phyloP scores from a whole-genome alignment of 2,888 invertebrate genomes.

The Chalcis sispes region DNA sequence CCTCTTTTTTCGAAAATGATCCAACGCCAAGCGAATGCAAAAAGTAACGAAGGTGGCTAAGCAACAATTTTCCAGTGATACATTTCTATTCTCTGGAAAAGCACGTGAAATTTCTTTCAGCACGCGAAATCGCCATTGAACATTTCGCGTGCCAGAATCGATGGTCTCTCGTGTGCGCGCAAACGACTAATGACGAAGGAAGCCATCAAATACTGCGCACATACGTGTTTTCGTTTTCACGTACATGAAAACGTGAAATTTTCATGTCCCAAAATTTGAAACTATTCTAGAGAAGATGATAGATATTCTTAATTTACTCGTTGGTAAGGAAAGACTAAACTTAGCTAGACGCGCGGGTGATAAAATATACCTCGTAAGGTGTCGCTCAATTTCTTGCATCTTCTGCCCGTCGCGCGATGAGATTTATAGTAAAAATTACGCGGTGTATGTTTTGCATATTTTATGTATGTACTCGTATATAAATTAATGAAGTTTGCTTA shows the following conservation, averaged over 20 bases:
- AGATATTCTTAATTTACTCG: constrained; percentile 70
- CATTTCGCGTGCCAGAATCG: constrained; percentile 62
- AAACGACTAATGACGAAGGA: constrained; percentile 62
- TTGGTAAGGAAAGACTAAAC: constrained; percentile 22
- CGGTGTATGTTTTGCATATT: no score
- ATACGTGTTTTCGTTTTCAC: constrained; percentile 35
- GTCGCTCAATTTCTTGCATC: constrained; percentile 31
- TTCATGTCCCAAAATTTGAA: constrained; percentile 55
- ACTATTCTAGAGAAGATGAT: constrained; percentile 67
- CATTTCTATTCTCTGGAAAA: background rate
- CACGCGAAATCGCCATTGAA: constrained; percentile 36
- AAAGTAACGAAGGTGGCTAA: background rate
- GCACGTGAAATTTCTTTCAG: background rate
- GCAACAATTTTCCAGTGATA: background rate
- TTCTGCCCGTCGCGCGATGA: constrained; percentile 9
- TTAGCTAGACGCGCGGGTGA: background rate
- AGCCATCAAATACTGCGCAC: constrained; percentile 57
- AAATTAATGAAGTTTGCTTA: no score
- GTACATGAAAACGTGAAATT: no score
- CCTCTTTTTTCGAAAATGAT: constrained; percentile 1
- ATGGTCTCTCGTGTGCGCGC: constrained; percentile 64
- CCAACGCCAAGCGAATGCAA: background rate
- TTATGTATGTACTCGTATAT: no score
- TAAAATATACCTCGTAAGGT: background rate
- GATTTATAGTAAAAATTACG: no score